Evolutionary conservation across 2,797 vertebrate genomes (phyloP), one percentile per base, ranked within the genome.

Genomic region (Simalia tracyae): DNA sequence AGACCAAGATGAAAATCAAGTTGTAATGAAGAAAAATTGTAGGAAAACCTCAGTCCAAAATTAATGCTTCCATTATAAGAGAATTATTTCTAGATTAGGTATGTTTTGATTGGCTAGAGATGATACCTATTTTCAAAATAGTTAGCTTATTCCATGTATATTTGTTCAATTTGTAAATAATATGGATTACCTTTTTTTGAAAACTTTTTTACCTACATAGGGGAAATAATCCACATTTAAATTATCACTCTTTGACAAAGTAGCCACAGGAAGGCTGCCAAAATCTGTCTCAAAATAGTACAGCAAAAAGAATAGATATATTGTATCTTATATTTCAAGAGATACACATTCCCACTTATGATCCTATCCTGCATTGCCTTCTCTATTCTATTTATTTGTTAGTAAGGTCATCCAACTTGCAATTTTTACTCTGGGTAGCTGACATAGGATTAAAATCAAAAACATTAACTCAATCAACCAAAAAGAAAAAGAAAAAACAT

Each of bases 141-240:
- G 90, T 36, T 36, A 36, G 36, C 36, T 86, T 90, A 94, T 91
- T 22, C 7, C 84, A 24, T 92, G 81, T 24, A 84, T 92, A 93
- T 89, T 95, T 76, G 89, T 93, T 84, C 93, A 63, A 59, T 94
- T 94, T 93, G 94, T 93, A 94, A 95, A 91, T 92, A 95, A 94
- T 81, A 95, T 86, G 94, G 89, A 91, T 87, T 89, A 19, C 59
- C 15, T 93, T 90, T 96, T 96, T 36, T 36, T 36, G 36, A 36
- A 36, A 36, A 36, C 36, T 36, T 36, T 36, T 36, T 36, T 97
- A 54, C 90, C 85, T 96, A 92, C 88, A 66, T 36, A 94, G 91
- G 54, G 15, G 90, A 93, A 93, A 90, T 66, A 28, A 0, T 0
- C 84, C 24, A 85, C 63, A 92, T 72, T 91, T 87, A 93, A 93